Evolutionary conservation across 2,888 invertebrate species (phyloP).

Genomic region (Digitonthophagus gazella): DNA sequence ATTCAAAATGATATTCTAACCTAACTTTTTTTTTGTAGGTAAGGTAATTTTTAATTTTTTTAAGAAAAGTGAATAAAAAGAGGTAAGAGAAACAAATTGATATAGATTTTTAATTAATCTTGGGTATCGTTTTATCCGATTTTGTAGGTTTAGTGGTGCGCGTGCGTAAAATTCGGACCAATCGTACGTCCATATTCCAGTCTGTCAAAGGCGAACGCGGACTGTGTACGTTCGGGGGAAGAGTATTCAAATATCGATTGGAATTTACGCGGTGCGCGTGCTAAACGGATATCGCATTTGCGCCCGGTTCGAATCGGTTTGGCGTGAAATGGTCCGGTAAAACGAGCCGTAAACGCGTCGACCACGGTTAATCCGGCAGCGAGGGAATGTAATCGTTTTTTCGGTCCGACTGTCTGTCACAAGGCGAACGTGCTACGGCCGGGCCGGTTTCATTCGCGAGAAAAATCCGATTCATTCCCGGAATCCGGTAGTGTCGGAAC

Average conservation of each 20-base stretch:
- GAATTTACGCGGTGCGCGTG: slow-evolving; percentile 22
- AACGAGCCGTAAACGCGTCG: neutral
- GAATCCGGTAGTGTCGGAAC: no score
- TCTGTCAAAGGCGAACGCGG: slow-evolving; percentile 35
- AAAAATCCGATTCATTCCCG: no score
- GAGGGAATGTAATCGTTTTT: neutral
- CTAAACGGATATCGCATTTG: neutral
- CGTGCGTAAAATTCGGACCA: slow-evolving; percentile 26
- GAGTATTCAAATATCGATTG: slow-evolving; percentile 39
- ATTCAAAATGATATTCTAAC: neutral
- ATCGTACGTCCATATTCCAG: slow-evolving; percentile 24
- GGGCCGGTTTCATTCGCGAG: no score
- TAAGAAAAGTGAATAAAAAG: neutral
- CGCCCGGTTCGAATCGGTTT: neutral
- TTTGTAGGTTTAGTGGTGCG: slow-evolving; percentile 13
- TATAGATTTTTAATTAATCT: slow-evolving; percentile 18
- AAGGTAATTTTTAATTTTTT: neutral
- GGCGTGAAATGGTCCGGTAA: neutral
- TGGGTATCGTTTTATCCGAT: slow-evolving; percentile 18
- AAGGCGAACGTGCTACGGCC: no score
- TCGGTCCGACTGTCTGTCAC: neutral
- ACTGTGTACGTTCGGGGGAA: slow-evolving; percentile 34
- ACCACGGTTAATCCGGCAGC: neutral
- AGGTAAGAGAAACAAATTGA: slow-evolving; percentile 3
- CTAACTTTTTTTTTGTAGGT: neutral